Conservation (phyloP, 2,113 vertebrate genomes). For the Ariopsis seemanni region DNA sequence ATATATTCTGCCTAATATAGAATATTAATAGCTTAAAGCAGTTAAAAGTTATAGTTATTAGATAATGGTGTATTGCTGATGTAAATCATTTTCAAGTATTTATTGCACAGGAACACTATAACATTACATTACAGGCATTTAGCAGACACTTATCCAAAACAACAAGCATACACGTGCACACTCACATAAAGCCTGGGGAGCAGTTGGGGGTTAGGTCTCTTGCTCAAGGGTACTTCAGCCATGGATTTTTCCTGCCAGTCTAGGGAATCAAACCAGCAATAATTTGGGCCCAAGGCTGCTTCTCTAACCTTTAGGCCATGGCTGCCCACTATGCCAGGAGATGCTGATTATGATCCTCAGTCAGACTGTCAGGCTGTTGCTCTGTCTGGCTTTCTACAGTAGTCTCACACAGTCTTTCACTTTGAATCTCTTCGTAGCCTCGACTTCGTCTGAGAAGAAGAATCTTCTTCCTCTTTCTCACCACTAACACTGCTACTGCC, state of each 20-base stretch:
- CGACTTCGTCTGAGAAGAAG: neutral
- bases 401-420: constrained; percentile 18
- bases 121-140: too few species aligned
- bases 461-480: constrained; percentile 48
- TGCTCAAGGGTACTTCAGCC: too few species aligned
- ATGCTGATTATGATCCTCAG: constrained; percentile 6
- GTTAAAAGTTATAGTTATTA: neutral
- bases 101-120: neutral
- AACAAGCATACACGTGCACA: too few species aligned
- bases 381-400: constrained; percentile 29
- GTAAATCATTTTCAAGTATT: neutral
- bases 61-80: neutral
- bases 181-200: too few species aligned
- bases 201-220: too few species aligned
- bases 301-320: too few species aligned
- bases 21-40: neutral
- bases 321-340: neutral
- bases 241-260: too few species aligned
- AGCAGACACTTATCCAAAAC: too few species aligned
- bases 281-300: too few species aligned
- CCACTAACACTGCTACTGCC: constrained; percentile 39
- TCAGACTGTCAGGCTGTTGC: neutral
- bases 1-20: neutral
- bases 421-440: constrained; percentile 48
- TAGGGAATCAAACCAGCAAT: too few species aligned